Conservation (phyloP, 2,797 vertebrate species). For the Arctocebus calabarensis region DNA sequence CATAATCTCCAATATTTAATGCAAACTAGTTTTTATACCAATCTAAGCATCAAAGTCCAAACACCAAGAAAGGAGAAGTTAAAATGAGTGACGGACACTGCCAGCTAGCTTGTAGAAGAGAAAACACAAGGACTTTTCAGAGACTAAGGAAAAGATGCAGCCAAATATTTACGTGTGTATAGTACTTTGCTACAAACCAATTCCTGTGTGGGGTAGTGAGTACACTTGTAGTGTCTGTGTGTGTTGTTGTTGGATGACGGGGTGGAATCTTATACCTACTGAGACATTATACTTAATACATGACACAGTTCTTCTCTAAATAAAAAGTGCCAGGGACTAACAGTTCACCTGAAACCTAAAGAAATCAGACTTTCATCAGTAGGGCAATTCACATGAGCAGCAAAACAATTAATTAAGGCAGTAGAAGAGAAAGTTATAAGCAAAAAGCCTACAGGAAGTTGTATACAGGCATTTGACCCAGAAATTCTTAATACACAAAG, state of each 20-base stretch:
- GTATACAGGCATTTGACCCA: neutral
- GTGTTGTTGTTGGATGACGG: neutral
- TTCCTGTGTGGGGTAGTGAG: too few relatives aligned
- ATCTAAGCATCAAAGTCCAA: slow-evolving; percentile 61
- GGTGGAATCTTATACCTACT: neutral
- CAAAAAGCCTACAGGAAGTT: slow-evolving; percentile 30
- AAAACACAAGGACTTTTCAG: slow-evolving; percentile 28
- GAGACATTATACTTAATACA: neutral
- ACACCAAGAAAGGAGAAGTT: too few relatives aligned
- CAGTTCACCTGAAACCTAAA: slow-evolving; percentile 29
- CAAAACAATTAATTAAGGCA: neutral
- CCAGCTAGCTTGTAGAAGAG: slow-evolving; percentile 22
- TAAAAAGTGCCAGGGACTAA: slow-evolving; percentile 33
- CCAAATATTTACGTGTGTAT: neutral
- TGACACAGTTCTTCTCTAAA: neutral
- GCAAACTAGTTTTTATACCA: slow-evolving; percentile 61
- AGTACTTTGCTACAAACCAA: neutral
- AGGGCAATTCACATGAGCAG: slow-evolving; percentile 33
- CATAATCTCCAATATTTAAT: slow-evolving; percentile 66
- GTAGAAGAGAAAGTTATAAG: slow-evolving; percentile 25
- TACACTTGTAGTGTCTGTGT: neutral
- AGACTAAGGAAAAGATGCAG: slow-evolving; percentile 33
- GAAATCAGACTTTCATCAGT: slow-evolving; percentile 10
- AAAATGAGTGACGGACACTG: neutral
- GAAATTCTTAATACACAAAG: slow-evolving; percentile 41